phyloP scores from a whole-genome alignment of 2,888 invertebrate species.

The Rhodophaea formosa region DNA sequence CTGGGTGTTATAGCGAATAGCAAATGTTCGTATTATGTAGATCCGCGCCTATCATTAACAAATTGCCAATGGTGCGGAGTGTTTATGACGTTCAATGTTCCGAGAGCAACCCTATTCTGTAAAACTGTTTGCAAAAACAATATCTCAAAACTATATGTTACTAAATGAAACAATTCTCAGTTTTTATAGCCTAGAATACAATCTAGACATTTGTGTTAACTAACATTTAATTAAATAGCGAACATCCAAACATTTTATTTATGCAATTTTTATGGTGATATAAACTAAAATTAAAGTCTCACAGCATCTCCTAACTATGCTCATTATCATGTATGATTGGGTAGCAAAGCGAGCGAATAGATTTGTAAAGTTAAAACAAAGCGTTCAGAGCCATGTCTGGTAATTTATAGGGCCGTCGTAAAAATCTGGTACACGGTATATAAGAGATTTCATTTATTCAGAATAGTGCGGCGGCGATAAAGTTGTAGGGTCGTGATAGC shows the following conservation, averaged over 20 bases:
- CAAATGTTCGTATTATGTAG: conserved; percentile 57
- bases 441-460: conserved; percentile 53
- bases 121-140: neutral
- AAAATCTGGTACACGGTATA: conserved; percentile 47
- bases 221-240: neutral
- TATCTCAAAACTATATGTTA: neutral
- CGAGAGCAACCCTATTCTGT: conserved; percentile 30
- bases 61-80: conserved; percentile 58
- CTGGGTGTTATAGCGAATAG: conserved; percentile 38
- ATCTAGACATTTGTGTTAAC: no score
- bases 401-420: conserved; percentile 38
- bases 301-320: neutral
- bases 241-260: neutral
- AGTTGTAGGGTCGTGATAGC: conserved; percentile 76
- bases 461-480: conserved; percentile 66
- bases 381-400: conserved; percentile 28
- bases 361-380: conserved; percentile 12
- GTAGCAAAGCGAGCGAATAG: conserved; percentile 16
- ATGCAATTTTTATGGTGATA: no score
- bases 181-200: no score
- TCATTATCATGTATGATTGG: conserved; percentile 8
- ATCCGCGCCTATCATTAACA: conserved; percentile 65
- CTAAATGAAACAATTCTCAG: no score
- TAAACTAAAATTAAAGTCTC: neutral
- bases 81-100: conserved; percentile 40